These are phyloP conservation scores for Perithous albicinctus DNA, from an alignment of 2,888 invertebrate genomes.

Conservation along the genomic window DNA sequence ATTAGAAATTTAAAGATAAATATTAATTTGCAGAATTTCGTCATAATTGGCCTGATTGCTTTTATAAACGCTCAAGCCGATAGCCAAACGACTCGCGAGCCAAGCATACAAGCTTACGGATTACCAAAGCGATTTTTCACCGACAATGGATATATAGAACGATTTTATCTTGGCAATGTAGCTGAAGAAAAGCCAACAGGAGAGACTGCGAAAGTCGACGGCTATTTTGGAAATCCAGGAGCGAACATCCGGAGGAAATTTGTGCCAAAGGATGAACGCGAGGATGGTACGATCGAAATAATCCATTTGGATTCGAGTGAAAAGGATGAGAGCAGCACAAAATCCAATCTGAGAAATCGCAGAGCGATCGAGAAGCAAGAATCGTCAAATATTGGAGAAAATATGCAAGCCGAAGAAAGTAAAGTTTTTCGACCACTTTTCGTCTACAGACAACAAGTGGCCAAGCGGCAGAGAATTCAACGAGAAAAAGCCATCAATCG, in stretches of 20 bases:
- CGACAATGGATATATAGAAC: conserved; percentile 70
- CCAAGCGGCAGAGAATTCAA: conserved; percentile 62
- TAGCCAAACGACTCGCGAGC: conserved; percentile 39
- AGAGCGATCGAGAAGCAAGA: conserved; percentile 22
- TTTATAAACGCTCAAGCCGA: not conserved
- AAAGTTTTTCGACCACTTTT: conserved; percentile 81
- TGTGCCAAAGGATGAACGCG: not conserved
- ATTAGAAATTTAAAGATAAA: no score
- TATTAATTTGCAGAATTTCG: conserved; percentile 24
- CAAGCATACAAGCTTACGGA: conserved; percentile 74
- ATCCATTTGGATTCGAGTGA: conserved; percentile 29
- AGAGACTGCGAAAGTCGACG: not conserved
- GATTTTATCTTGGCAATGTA: conserved; percentile 16
- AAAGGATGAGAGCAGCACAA: not conserved
- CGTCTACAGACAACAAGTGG: conserved; percentile 79
- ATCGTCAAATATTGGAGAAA: conserved; percentile 50
- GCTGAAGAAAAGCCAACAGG: conserved; percentile 33
- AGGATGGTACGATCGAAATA: conserved; percentile 27
- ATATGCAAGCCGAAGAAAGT: conserved; percentile 76
- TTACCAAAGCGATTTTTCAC: conserved; percentile 68
- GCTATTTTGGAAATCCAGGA: conserved; percentile 7
- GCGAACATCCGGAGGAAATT: not conserved
- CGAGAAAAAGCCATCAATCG: not conserved
- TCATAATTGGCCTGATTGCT: not conserved
- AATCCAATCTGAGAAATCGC: not conserved